A percentile compares a stretch with the other conserved stretches of the same genome.
phyloP scores from a whole-genome alignment of 37 sponge, comb jelly and placozoan species.

The Hormiphora californensis region DNA sequence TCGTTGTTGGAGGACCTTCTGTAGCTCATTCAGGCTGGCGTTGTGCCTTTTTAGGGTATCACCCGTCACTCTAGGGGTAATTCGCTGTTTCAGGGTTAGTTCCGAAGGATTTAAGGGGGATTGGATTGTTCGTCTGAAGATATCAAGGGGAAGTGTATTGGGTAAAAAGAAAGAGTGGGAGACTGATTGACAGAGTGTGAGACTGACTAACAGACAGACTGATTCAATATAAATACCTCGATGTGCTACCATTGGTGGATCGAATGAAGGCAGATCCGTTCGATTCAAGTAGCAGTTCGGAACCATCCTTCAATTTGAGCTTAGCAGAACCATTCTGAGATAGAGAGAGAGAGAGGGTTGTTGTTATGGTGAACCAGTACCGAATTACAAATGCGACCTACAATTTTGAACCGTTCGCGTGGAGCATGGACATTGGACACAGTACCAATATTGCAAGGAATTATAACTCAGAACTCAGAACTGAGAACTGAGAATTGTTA shows the following conservation, averaged over 20 bases:
- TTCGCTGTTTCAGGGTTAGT: constrained; percentile 50
- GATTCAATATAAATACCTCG: neutral
- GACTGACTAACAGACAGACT: neutral
- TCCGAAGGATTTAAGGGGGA: neutral
- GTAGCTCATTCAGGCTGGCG: neutral
- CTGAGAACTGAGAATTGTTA: too few species aligned
- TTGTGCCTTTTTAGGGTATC: neutral
- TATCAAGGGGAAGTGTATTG: neutral
- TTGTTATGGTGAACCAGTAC: too few species aligned
- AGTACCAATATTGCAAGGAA: too few species aligned
- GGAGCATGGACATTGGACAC: too few species aligned
- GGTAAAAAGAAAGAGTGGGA: neutral
- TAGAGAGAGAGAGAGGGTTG: too few species aligned
- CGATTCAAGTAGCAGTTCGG: neutral
- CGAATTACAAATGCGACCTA: too few species aligned
- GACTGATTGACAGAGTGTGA: neutral
- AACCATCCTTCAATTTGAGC: constrained; percentile 20
- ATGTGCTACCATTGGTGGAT: neutral
- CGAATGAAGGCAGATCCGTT: neutral
- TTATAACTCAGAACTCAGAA: too few species aligned
- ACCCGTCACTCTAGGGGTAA: neutral
- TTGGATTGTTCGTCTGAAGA: neutral
- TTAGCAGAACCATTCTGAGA: constrained; percentile 17
- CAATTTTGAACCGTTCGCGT: too few species aligned
- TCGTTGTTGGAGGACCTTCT: too few species aligned